These are phyloP conservation scores for Teleogryllus occipitalis DNA, from an alignment of 1,140 invertebrate species.

Conservation along the genomic window DNA sequence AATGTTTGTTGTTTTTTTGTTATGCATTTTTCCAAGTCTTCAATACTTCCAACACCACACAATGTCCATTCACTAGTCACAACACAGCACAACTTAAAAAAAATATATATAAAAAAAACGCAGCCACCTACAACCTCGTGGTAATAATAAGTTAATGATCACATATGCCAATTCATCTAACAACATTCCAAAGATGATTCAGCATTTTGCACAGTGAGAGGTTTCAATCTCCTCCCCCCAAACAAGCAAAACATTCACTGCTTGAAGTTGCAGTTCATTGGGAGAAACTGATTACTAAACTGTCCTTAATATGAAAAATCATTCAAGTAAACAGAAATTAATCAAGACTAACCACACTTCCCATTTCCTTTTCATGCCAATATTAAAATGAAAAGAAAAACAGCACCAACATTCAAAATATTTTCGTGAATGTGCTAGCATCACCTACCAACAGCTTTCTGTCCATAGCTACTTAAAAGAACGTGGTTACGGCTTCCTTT, in stretches of 20 bases:
- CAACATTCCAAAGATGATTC: background rate
- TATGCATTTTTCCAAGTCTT: constrained; percentile 9
- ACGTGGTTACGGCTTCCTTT: constrained; percentile 11
- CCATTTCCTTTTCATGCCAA: constrained; percentile 12
- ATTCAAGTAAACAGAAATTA: constrained; percentile 6
- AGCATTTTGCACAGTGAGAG: constrained; percentile 7
- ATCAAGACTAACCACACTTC: constrained; percentile 7
- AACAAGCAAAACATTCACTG: constrained; percentile 15
- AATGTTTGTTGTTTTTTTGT: background rate
- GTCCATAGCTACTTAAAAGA: background rate
- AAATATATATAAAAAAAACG: constrained; percentile 12
- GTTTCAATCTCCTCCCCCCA: constrained; percentile 4
- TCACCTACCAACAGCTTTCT: background rate
- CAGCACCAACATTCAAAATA: constrained; percentile 16
- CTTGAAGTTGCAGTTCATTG: background rate
- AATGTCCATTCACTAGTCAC: constrained; percentile 6
- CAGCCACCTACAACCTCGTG: constrained; percentile 15
- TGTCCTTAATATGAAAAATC: background rate
- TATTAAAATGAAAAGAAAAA: constrained; percentile 11
- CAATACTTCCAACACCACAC: constrained; percentile 12
- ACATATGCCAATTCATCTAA: background rate
- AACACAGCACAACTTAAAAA: constrained; percentile 8
- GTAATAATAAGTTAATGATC: constrained; percentile 15
- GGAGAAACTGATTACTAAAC: constrained; percentile 5
- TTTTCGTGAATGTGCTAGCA: constrained; percentile 1